phyloP scores from a whole-genome alignment of 2,113 vertebrate genomes.

The Paralichthys olivaceus region DNA sequence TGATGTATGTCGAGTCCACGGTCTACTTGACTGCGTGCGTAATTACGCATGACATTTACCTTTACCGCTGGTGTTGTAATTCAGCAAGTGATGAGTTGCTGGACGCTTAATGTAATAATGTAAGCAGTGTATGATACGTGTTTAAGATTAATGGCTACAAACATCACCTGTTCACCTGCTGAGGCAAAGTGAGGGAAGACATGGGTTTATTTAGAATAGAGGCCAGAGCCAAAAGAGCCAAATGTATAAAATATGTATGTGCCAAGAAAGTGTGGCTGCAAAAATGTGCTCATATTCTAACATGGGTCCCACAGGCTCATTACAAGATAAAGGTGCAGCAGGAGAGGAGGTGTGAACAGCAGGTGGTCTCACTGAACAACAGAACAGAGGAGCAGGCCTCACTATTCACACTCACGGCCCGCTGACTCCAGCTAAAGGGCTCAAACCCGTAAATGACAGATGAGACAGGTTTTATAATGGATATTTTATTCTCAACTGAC shows the following conservation, averaged over 20 bases:
- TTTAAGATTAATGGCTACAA: not conserved
- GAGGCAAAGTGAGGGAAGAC: not conserved
- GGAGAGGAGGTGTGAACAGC: not conserved
- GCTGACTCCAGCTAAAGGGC: too few relatives aligned
- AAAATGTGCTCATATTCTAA: not conserved
- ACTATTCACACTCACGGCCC: too few relatives aligned
- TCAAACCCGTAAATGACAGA: too few relatives aligned
- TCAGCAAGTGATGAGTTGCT: not conserved
- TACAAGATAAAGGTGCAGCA: not conserved
- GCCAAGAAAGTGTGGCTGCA: too few relatives aligned
- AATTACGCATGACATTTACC: slow-evolving; percentile 19
- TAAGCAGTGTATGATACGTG: not conserved
- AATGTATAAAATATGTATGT: too few relatives aligned
- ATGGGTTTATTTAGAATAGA: not conserved
- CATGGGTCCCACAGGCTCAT: not conserved
- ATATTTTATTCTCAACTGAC: not conserved
- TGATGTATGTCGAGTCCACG: not conserved
- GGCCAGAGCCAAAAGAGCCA: too few relatives aligned
- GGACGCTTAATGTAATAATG: slow-evolving; percentile 23
- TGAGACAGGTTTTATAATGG: not conserved
- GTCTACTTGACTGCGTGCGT: slow-evolving; percentile 8
- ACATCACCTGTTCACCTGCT: not conserved
- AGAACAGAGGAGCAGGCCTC: not conserved
- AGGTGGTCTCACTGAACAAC: not conserved
- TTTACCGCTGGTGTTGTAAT: not conserved